Base-by-base conservation (phyloP, 92 coral and sea anemone genomes). In the Epizoanthus illoricatus region DNA sequence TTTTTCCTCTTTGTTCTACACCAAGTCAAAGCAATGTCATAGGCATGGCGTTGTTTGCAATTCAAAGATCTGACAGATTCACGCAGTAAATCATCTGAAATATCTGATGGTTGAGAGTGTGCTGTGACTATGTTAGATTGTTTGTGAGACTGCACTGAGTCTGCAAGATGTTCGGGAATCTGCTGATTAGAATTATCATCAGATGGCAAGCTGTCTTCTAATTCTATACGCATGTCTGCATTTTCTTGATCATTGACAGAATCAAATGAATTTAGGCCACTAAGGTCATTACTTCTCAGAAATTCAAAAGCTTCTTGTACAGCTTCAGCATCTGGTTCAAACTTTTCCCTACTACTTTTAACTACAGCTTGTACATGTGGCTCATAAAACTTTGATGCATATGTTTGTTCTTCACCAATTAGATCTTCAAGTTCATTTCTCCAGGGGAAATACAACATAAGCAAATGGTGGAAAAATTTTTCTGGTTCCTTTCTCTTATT, bases 321-420 rank as follows among this genome's bases (percentile, higher is more conserved):
- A n/a, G 92, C 92, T 19, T 86, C 94, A 52, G 90, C 70, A 84
- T 88, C 87, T 49, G 92, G 95, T 75, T 91, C 88, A 86, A 91
- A 91, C 7, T 24, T 39, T n/a, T 73, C 56, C 73, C 85, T 82
- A 36, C 84, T 84, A 19, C 68, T 73, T 80, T 90, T 66, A 20
- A 91, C 89, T 9, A 90, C 67, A 68, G 81, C 63, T 88, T 81
- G 83, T 9, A 90, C 94, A 19, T 54, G 85, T 36, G 84, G 79
- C 52, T 85, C 89, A 83, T 72, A 81, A 28, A 88, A 91, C 83
- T 88, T 91, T 36, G 91, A 85, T 19, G 80, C 66, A 66, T 86
- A 91, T 6, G 90, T 86, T 66, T 86, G 88, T 39, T 89, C 92
- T 41, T 24, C n/a, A 28, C 88, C 90, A 4, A 89, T 28, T 16